Conservation (phyloP, 2,113 vertebrate species). For the Rhabdomys dilectus region DNA sequence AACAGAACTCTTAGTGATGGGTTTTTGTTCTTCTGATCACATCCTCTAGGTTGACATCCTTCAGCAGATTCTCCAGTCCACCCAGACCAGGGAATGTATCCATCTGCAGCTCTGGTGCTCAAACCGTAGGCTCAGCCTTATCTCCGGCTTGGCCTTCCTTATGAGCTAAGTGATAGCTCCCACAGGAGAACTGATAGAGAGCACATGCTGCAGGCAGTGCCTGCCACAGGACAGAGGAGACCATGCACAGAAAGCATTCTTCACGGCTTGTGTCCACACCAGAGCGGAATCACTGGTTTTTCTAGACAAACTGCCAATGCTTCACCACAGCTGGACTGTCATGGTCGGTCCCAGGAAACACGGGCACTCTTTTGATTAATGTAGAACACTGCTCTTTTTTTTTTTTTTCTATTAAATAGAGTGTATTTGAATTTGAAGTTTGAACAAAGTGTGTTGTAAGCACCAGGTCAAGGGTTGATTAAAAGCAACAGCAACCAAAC, state of each 20-base stretch:
- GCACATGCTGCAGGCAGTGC: background rate
- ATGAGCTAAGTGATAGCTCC: background rate
- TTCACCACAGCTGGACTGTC: background rate
- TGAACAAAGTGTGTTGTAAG: background rate
- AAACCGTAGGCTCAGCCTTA: background rate
- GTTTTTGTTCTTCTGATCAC: background rate
- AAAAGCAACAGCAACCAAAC: background rate
- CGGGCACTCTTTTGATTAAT: background rate
- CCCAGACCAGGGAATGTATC: background rate
- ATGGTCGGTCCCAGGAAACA: background rate
- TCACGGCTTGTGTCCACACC: background rate
- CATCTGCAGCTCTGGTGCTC: background rate
- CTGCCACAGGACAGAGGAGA: background rate
- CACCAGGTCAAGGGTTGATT: background rate
- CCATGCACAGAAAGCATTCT: background rate
- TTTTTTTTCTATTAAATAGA: background rate
- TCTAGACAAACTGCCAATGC: background rate
- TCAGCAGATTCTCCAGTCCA: background rate
- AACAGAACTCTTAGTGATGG: background rate
- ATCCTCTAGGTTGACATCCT: background rate
- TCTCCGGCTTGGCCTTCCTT: background rate
- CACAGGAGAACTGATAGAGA: background rate
- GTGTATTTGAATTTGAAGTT: background rate
- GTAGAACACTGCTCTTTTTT: background rate
- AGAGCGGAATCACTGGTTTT: background rate